A percentile compares a stretch with the other conserved stretches of the same genome.
Evolutionary conservation across 1,140 invertebrate genomes (phyloP).

Genomic region (Leguminivora glycinivorella): DNA sequence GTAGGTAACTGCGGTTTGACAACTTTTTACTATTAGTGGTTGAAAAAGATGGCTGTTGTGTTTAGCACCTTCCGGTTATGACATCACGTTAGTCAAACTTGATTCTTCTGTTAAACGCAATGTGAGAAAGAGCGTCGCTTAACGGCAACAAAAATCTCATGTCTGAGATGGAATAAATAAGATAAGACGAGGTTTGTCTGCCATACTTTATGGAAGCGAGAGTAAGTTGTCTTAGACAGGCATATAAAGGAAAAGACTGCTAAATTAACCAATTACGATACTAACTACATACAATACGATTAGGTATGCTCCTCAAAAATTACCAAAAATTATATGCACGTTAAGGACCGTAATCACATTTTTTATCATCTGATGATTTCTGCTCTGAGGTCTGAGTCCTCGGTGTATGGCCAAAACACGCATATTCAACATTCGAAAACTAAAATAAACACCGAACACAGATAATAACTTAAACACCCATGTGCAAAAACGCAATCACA

Average conservation of each 20-base stretch:
- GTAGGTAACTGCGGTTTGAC: conserved; percentile 5
- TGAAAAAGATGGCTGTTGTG: background rate
- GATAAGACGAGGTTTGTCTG: no score
- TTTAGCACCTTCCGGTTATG: conserved; percentile 8
- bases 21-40: conserved; percentile 1
- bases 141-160: background rate
- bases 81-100: background rate
- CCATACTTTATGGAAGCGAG: background rate
- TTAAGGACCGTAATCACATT: no score
- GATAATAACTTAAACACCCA: background rate
- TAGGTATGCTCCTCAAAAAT: no score
- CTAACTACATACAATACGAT: no score
- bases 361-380: no score
- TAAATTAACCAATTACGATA: no score
- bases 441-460: no score
- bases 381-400: no score
- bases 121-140: background rate
- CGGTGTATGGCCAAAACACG: no score
- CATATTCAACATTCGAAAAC: no score
- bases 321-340: no score
- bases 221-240: background rate
- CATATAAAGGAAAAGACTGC: background rate
- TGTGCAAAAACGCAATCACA: conserved; percentile 4
- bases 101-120: background rate
- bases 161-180: background rate